Conservation (phyloP, 2,888 invertebrate genomes). For the Acheta domesticus region DNA sequence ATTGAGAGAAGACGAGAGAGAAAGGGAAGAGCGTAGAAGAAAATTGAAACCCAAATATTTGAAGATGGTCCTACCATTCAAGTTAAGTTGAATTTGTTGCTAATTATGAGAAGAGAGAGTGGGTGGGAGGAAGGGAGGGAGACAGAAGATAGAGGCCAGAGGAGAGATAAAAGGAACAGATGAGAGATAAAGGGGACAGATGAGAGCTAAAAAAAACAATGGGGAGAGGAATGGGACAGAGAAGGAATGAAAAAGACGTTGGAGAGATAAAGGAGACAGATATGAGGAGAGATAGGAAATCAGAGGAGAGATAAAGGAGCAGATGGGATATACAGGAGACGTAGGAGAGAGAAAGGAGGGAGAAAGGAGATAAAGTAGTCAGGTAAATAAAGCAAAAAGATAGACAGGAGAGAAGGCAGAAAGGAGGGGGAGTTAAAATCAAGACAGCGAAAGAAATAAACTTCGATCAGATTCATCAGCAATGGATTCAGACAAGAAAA, state of each 20-base stretch:
- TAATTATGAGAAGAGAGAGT: slow-evolving; percentile 22
- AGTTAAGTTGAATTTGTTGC: too few species aligned
- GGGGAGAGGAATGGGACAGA: neutral
- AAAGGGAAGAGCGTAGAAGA: slow-evolving; percentile 23
- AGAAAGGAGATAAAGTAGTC: neutral
- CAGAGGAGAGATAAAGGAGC: too few species aligned
- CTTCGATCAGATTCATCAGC: too few species aligned
- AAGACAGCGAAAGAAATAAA: neutral
- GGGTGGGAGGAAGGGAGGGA: slow-evolving; percentile 25
- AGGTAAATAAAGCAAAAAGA: too few species aligned
- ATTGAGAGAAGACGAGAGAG: neutral
- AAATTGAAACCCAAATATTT: neutral
- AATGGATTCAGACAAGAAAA: too few species aligned
- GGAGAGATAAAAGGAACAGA: neutral
- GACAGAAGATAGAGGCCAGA: slow-evolving; percentile 22
- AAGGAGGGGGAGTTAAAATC: neutral
- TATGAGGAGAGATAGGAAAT: too few species aligned
- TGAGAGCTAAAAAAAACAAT: too few species aligned
- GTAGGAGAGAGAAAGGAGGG: neutral
- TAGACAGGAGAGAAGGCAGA: slow-evolving; percentile 18
- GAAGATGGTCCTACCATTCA: too few species aligned
- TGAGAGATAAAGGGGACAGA: too few species aligned
- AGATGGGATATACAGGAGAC: too few species aligned
- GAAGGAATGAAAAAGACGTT: too few species aligned
- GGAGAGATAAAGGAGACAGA: too few species aligned